Evolutionary conservation across 2,113 vertebrate species (phyloP).

Genomic region (Paramormyrops kingsleyae): DNA sequence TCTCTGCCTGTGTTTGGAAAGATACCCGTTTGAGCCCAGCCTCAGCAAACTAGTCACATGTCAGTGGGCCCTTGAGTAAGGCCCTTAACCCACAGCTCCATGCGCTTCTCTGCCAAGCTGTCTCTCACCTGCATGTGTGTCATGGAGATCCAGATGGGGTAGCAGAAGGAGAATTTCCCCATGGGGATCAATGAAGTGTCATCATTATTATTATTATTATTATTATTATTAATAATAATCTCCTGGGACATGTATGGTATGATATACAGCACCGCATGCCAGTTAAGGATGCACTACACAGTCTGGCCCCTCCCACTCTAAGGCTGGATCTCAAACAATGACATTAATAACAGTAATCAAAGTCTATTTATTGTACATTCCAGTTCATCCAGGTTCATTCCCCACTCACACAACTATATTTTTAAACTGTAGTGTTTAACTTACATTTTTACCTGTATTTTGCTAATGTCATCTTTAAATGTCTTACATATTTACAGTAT

Average conservation of each 20-base stretch:
- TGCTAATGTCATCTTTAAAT: background rate
- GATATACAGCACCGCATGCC: background rate
- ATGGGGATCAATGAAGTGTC: too few species aligned
- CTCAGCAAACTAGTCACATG: background rate
- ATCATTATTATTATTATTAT: too few species aligned
- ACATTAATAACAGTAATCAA: background rate
- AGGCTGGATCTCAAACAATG: background rate
- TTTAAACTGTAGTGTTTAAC: background rate
- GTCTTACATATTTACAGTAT: background rate
- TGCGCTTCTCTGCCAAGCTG: background rate
- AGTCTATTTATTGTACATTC: background rate
- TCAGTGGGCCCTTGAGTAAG: background rate
- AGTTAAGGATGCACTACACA: background rate
- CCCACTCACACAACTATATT: background rate
- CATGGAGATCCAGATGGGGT: background rate
- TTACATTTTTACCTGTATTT: background rate
- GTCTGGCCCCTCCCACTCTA: background rate
- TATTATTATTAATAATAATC: background rate
- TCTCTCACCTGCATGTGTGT: background rate
- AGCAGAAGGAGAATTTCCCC: too few species aligned
- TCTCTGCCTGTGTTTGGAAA: background rate
- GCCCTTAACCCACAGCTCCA: background rate
- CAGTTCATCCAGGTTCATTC: background rate
- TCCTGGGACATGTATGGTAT: background rate
- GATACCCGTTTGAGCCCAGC: background rate